Evolutionary conservation across 92 coral and sea anemone species (phyloP).

Genomic region (Blastomussa wellsi): DNA sequence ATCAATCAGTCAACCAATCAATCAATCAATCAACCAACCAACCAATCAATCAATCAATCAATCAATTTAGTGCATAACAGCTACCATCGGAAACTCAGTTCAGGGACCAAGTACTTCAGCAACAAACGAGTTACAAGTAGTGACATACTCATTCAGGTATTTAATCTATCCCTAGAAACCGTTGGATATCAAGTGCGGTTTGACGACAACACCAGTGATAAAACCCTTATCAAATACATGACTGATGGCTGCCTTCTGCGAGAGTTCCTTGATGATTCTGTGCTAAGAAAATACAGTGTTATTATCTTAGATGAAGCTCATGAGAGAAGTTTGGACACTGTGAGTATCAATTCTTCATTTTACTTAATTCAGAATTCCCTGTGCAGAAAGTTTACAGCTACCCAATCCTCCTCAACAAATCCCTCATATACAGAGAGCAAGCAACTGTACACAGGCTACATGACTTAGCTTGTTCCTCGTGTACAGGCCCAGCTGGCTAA

Average conservation of each 20-base stretch:
- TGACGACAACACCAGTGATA: slow-evolving; percentile 85
- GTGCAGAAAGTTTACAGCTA: no score
- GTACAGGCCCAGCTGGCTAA: no score
- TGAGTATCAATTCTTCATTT: slow-evolving; percentile 29
- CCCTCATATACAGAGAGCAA: no score
- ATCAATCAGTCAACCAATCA: background rate
- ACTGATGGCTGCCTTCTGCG: slow-evolving; percentile 94
- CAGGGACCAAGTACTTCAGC: background rate
- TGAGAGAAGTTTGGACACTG: slow-evolving; percentile 95
- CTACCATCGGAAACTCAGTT: background rate
- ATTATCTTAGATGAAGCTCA: slow-evolving; percentile 94
- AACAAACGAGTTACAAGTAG: background rate
- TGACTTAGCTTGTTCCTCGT: no score
- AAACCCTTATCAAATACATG: slow-evolving; percentile 85
- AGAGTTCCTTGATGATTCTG: slow-evolving; percentile 87
- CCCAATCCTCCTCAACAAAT: no score
- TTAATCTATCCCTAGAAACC: slow-evolving; percentile 43
- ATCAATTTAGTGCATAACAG: background rate
- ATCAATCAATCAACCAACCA: background rate
- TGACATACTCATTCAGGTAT: no score
- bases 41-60: background rate
- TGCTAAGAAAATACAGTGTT: slow-evolving; percentile 70
- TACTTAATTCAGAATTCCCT: no score
- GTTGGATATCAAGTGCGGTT: slow-evolving; percentile 97
- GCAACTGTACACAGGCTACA: no score